Conservation (phyloP, 2,113 vertebrate genomes). For the Silurus meridionalis region DNA sequence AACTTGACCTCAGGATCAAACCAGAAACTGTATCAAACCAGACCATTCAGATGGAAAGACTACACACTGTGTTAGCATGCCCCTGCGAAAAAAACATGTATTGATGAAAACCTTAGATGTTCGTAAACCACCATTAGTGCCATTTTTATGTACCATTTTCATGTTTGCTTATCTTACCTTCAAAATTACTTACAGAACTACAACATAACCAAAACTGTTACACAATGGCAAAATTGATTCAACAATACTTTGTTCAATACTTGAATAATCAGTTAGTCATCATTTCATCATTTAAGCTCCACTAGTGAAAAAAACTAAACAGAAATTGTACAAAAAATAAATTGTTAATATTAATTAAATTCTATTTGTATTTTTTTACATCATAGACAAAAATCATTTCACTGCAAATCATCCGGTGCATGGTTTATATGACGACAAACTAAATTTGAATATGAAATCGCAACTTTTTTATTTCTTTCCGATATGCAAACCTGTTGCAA, state of each 20-base stretch:
- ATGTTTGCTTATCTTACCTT: not conserved
- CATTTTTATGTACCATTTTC: not conserved
- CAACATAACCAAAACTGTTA: not conserved
- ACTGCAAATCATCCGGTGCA: no score
- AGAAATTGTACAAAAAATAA: no score
- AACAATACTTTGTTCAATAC: not conserved
- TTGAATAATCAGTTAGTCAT: not conserved
- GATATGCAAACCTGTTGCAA: not conserved
- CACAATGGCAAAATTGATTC: not conserved
- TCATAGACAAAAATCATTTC: no score
- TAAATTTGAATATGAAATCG: not conserved
- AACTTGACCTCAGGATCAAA: not conserved
- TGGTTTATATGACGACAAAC: no score
- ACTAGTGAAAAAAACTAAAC: not conserved
- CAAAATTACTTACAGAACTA: no score
- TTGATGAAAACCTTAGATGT: not conserved
- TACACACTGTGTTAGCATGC: not conserved
- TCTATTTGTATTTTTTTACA: no score
- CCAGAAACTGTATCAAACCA: not conserved
- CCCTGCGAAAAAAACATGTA: not conserved
- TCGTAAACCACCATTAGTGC: no score
- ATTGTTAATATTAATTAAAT: no score
- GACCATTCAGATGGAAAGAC: not conserved
- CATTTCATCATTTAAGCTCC: not conserved
- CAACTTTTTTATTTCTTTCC: not conserved